Evolutionary conservation across 2,797 vertebrate genomes (phyloP).

Genomic region (Semaprochilodus insignis): DNA sequence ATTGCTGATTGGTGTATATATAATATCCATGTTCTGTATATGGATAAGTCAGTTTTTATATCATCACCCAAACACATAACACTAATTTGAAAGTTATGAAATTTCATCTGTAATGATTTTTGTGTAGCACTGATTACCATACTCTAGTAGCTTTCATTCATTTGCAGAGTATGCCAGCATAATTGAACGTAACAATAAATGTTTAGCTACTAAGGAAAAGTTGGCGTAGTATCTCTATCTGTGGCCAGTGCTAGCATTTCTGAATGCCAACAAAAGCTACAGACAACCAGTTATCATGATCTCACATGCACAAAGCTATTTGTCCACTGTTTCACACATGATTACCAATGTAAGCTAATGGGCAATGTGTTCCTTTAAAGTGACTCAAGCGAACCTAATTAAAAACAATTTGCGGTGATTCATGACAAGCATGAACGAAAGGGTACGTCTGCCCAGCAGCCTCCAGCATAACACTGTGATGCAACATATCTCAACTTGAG

Average conservation of each 20-base stretch:
- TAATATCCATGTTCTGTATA: no score
- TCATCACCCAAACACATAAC: no score
- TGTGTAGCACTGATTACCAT: no score
- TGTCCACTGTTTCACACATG: background rate
- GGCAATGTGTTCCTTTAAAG: background rate
- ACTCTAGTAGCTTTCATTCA: no score
- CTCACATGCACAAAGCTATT: background rate
- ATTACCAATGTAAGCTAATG: background rate
- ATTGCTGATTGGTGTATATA: no score
- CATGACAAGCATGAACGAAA: background rate
- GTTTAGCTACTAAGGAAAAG: background rate
- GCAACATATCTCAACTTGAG: conserved; percentile 21
- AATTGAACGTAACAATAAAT: background rate
- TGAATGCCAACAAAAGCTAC: background rate
- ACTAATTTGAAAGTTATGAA: no score
- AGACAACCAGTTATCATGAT: background rate
- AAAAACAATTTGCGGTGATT: conserved; percentile 18
- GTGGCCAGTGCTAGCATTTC: background rate
- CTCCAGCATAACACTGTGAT: background rate
- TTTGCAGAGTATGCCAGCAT: no score
- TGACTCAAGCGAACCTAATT: background rate
- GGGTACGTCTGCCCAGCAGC: background rate
- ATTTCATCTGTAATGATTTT: no score
- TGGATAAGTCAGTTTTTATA: no score
- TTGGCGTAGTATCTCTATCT: no score